Evolutionary conservation across 1,140 invertebrate species (phyloP).

Genomic region (Cotesia glomerata): DNA sequence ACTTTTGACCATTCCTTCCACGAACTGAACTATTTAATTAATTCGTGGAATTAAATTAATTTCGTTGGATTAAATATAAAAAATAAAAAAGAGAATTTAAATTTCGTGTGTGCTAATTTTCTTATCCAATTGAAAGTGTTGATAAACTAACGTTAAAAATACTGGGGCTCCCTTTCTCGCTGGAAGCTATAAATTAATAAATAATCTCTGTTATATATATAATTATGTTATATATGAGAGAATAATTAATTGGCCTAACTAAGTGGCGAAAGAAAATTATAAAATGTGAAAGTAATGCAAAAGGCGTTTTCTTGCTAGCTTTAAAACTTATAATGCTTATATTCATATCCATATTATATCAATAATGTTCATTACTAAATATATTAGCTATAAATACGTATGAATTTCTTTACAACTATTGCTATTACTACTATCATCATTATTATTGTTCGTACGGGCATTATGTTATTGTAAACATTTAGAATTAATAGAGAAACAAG

Average conservation of each 20-base stretch:
- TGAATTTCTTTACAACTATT: too few relatives aligned
- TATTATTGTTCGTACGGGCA: too few relatives aligned
- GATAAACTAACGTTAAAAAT: slow-evolving; percentile 13
- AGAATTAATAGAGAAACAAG: too few relatives aligned
- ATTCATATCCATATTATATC: not conserved
- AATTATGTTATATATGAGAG: slow-evolving; percentile 1
- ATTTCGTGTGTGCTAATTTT: not conserved
- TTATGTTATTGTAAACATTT: too few relatives aligned
- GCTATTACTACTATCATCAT: too few relatives aligned
- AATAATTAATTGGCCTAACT: slow-evolving; percentile 20
- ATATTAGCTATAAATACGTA: too few relatives aligned
- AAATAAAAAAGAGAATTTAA: not conserved
- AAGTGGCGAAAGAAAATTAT: slow-evolving; percentile 25
- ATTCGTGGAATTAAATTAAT: not conserved
- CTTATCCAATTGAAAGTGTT: slow-evolving; percentile 12
- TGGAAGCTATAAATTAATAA: slow-evolving; percentile 20
- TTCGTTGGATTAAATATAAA: not conserved
- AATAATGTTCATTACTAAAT: too few relatives aligned
- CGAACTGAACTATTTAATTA: too few relatives aligned
- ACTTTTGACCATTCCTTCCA: too few relatives aligned
- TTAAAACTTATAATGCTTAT: not conserved
- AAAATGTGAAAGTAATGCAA: slow-evolving; percentile 19
- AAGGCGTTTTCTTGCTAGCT: not conserved
- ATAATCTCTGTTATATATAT: not conserved
- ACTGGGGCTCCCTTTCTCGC: slow-evolving; percentile 9